Evolutionary conservation across 2,113 vertebrate species (phyloP), one percentile per base, ranked within the genome.

Genomic region (Carassius auratus): DNA sequence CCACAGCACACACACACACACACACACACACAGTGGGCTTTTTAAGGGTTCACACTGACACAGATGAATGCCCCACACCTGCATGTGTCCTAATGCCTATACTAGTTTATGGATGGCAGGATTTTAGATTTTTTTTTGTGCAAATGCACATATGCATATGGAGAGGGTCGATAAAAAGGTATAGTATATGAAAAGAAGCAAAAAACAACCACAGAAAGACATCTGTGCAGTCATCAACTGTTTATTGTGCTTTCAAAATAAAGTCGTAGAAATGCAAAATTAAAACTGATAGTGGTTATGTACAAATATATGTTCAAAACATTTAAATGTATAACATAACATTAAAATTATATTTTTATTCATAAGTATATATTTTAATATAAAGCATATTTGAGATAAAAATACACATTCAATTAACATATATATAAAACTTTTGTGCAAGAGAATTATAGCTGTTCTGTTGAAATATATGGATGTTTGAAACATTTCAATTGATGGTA

Each of bases 111-210:
- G 66, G 71, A 81, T 30, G 76, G 42, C 61, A 4, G 15, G 13
- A 64, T 62, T 36, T 48, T 48, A 30, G 30, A 30, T 30, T 30
- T 30, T 30, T 30, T 9, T 3, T 17, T 64, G 13, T 17, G 59
- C 45, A 64, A 23, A 45, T 80, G 38, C 57, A 45, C 59, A 81
- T 30, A 14, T 30, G 14, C 30, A 2, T 48, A 26, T 66, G 61
- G 78, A 86, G 88, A 59, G 50, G 57, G 81, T 30, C 83, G 45
- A 61, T 19, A 8, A 36, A 23, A 77, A 83, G 84, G 68, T 86
- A 83, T n/a, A 83, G 59, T 69, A 90, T 88, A 80, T 84, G 64
- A 89, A 89, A 66, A 61, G 86, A 90, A 85, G 86, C 57, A 84
- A 85, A 80, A 84, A 9, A 12, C 45, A 48, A 2, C 45, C 45